Base-by-base conservation (phyloP, 2,888 invertebrate species). In the Ichneumon xanthorius region DNA sequence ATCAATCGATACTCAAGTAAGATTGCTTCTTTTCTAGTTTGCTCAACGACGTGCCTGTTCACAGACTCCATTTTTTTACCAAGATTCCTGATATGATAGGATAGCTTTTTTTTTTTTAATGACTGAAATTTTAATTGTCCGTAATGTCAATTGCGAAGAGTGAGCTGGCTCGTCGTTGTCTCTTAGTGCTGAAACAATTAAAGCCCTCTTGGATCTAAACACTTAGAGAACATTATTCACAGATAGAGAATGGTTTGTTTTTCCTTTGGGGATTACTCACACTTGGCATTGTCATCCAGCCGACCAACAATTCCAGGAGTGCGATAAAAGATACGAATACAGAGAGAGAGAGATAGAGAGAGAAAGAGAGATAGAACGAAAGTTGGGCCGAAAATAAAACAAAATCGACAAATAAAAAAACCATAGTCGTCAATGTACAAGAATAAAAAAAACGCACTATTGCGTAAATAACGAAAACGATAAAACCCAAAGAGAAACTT, bases 231-330 rank as follows among this genome's bases (percentile, higher is more conserved):
- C 73, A 82, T 80, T 82, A 70, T 77, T 77, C 70, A 86, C 75
- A 81, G 58, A 80, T 73, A 85, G 67, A 65, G 37, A 68, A 33
- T 68, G 75, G 65, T 85, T 85, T 80, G 73, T 88, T 86, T 86
- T 82, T 85, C 70, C 84, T 89, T 89, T 87, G 89, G 91, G 91
- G 89, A 89, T 94, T 94, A 94, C 94, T 94, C 93, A 93, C 93
- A 92, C 93, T 88, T 89, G 88, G 88, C 89, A 92, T 92, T 92
- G 92, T 92, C 90, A 92, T 94, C 93, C 93, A 93, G 93, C 90
- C 89, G 93, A 93, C 92, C 93, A 93, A 94, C 92, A 92, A 93
- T 93, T 93, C 93, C 94, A 92, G 92, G 92, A 92, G 92, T 93
- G 93, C 93, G 92, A 92, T 93, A 91, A 92, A 92, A 91, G 88